Conservation (phyloP, 1,140 invertebrate genomes). For the Leptopilina clavipes region DNA sequence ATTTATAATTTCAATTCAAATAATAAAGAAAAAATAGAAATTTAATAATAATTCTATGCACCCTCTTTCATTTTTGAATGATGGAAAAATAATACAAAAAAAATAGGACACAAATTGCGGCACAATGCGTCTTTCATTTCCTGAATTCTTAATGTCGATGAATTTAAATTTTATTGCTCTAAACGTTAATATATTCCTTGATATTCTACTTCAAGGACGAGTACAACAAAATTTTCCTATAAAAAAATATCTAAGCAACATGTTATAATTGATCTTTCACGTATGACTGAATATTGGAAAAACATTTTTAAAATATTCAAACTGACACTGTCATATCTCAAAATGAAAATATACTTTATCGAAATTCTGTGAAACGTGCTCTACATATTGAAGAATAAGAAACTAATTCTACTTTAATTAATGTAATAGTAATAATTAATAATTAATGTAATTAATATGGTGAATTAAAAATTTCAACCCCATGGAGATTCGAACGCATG, state of each 20-base stretch:
- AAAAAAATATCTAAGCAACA: neutral
- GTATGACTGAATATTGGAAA: constrained; percentile 2
- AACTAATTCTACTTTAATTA: no score
- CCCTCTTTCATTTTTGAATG: neutral
- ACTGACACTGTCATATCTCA: neutral
- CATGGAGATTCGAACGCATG: no score
- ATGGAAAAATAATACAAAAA: neutral
- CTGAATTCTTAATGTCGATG: neutral
- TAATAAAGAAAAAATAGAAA: neutral
- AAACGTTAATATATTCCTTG: constrained; percentile 26
- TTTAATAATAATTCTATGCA: no score
- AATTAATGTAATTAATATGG: no score
- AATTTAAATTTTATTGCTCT: constrained; percentile 31
- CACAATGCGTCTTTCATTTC: constrained; percentile 26
- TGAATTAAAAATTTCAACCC: no score
- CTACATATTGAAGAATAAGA: no score
- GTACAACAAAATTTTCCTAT: constrained; percentile 20
- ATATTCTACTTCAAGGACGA: constrained; percentile 9
- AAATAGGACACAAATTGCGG: constrained; percentile 17
- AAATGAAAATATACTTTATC: no score
- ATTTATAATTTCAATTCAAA: neutral
- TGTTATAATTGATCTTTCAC: neutral
- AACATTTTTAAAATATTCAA: neutral
- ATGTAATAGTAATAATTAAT: no score
- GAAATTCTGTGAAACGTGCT: no score